phyloP scores from a whole-genome alignment of 2,113 vertebrate species.

The Apeltes quadracus region DNA sequence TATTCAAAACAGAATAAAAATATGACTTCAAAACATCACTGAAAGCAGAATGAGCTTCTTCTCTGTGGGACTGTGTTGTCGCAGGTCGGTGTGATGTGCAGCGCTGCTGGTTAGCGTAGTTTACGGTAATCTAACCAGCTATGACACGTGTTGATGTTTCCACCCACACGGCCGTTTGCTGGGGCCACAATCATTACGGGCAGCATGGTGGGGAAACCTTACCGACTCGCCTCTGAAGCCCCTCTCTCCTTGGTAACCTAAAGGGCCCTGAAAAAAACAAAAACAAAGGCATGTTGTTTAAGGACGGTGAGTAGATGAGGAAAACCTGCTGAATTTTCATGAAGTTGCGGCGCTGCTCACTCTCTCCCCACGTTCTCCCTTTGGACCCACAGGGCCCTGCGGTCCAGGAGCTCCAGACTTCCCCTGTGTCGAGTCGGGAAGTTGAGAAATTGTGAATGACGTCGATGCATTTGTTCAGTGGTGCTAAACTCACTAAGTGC shows the following conservation, averaged over 20 bases:
- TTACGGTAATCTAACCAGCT: constrained; percentile 50
- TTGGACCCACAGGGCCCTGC: constrained; percentile 82
- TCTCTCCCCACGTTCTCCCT: constrained; percentile 90
- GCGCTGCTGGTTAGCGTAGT: constrained; percentile 55
- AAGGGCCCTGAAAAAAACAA: constrained; percentile 84
- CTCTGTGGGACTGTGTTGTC: neutral
- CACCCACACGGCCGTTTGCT: constrained; percentile 9
- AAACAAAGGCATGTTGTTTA: constrained; percentile 29
- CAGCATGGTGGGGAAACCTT: constrained; percentile 58
- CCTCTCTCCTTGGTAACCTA: constrained; percentile 86
- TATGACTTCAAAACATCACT: constrained; percentile 2
- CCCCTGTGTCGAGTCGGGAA: constrained; percentile 78
- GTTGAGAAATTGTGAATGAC: constrained; percentile 16
- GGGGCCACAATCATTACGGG: constrained; percentile 14
- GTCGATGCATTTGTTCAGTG: neutral
- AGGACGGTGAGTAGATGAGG: neutral
- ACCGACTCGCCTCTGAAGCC: constrained; percentile 87
- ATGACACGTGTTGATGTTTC: constrained; percentile 56
- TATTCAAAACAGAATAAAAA: constrained; percentile 21
- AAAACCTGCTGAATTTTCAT: neutral
- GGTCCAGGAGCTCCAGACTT: constrained; percentile 81
- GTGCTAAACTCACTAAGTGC: neutral
- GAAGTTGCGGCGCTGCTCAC: constrained; percentile 79
- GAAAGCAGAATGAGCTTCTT: constrained; percentile 18
- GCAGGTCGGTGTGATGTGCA: constrained; percentile 31